Base-by-base conservation (phyloP, 2,888 invertebrate genomes). In the Tromatobia lineatoria region DNA sequence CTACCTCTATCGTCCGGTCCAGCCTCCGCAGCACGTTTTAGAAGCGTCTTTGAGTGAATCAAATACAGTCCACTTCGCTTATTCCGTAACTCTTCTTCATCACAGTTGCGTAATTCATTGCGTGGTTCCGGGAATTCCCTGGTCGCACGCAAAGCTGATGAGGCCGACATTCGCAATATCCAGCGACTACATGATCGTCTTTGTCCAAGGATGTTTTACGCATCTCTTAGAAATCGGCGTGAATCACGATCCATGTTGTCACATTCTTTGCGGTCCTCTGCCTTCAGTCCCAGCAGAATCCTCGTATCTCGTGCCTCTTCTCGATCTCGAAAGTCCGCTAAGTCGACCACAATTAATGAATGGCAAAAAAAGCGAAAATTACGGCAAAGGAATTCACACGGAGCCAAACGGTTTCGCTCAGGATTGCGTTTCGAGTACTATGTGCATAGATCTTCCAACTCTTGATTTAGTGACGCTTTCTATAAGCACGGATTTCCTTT, bases 161-260 rank as follows among this genome's bases (percentile, higher is more conserved):
- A 95, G 97, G 61, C 97, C 98, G 0, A 96, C 97, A 0, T 98
- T 97, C 93, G 96, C 96, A 2, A 94, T 97, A 75, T 96, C 97
- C 87, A 97, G 96, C 86, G 97, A 97, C 91, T 96, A 97, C 89
- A 95, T 98, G 91, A 93, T 98, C 47, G 97, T 98, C 1, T 96
- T 97, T 90, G 96, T 97, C 29, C 97, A 98, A 15, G 97, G 96
- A 91, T 95, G 97, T 42, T 98, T 98, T 94, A 96, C 97, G 0
- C 98, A 98, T 91, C 94, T 98, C 34, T 94, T 98, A 75, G 98
- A 98, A 94, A 96, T 98, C 67, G 97, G 98, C 3, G 94, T 96
- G 11, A 95, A 96, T 89, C 98, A 98, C 93, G 98, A 98, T 92
- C 98, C 98, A 0, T 96, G 96, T 88, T 97, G 97, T 89, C 97